These are phyloP conservation scores for Spea multiplicata DNA, from an alignment of 2,113 vertebrate genomes.

Conservation along the genomic window DNA sequence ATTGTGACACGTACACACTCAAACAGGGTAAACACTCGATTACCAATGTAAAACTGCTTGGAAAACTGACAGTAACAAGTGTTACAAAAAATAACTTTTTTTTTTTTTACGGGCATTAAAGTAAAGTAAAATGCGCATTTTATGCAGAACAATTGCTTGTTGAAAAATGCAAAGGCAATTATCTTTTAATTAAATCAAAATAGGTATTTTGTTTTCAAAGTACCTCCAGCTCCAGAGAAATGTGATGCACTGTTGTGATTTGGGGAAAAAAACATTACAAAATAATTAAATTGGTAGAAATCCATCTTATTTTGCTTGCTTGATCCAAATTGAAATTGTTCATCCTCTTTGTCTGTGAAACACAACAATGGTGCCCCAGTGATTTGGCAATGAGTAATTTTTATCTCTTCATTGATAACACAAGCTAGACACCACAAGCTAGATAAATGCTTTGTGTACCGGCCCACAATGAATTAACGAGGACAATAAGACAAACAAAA, in stretches of 20 bases:
- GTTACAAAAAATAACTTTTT: too few relatives aligned
- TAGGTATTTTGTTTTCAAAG: constrained; percentile 15
- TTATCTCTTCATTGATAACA: constrained; percentile 9
- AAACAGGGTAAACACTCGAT: neutral
- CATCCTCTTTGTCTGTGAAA: constrained; percentile 10
- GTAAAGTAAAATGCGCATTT: neutral
- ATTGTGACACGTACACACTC: neutral
- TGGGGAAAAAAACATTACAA: neutral
- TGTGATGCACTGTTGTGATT: constrained; percentile 16
- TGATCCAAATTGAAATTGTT: neutral
- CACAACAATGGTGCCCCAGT: constrained; percentile 1
- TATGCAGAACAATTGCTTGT: neutral
- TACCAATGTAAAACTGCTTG: neutral
- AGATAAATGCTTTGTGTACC: neutral
- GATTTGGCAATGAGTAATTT: neutral
- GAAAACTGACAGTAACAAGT: neutral
- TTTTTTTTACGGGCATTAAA: neutral
- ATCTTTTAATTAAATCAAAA: constrained; percentile 44
- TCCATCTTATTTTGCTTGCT: constrained; percentile 15
- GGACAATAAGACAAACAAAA: neutral
- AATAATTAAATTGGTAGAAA: neutral
- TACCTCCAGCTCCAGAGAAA: constrained; percentile 1
- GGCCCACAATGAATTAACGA: neutral
- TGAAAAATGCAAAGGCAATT: constrained; percentile 15
- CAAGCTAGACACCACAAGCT: neutral